Conservation (phyloP, 1,140 invertebrate species). For the Bombus difficillimus region DNA sequence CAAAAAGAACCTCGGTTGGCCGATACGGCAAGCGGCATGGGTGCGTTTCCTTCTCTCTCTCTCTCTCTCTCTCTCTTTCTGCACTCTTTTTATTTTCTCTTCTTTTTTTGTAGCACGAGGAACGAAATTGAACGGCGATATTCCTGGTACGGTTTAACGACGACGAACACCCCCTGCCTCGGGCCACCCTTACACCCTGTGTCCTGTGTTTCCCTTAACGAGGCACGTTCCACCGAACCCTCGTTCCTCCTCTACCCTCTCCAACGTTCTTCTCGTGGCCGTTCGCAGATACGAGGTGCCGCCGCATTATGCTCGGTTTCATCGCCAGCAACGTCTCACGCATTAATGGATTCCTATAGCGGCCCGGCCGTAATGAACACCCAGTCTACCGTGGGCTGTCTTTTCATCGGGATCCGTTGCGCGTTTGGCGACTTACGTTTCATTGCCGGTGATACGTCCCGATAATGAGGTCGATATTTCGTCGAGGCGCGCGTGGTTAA, state of each 20-base stretch:
- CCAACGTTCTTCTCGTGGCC: slow-evolving; percentile 6
- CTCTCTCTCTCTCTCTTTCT: slow-evolving; percentile 1
- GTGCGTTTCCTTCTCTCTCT: slow-evolving; percentile 11
- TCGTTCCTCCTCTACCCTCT: slow-evolving; percentile 16
- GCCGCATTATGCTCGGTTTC: slow-evolving; percentile 45
- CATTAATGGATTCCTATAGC: slow-evolving; percentile 56
- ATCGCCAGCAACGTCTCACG: slow-evolving; percentile 50
- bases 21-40: slow-evolving; percentile 54
- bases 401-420: slow-evolving; percentile 50
- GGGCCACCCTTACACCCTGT: slow-evolving; percentile 55
- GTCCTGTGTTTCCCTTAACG: slow-evolving; percentile 68
- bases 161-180: slow-evolving; percentile 46
- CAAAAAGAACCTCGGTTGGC: slow-evolving; percentile 70
- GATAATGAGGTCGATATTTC: slow-evolving; percentile 52
- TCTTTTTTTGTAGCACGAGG: slow-evolving; percentile 56
- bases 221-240: slow-evolving; percentile 62
- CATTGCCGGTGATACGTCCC: slow-evolving; percentile 27
- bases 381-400: slow-evolving; percentile 47
- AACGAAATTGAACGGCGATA: slow-evolving; percentile 71
- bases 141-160: slow-evolving; percentile 71
- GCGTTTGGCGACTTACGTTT: slow-evolving; percentile 55
- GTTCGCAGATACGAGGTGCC: slow-evolving; percentile 45
- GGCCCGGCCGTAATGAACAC: slow-evolving; percentile 47
- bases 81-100: background rate
- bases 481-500: slow-evolving; percentile 24